phyloP scores from a whole-genome alignment of 2,888 invertebrate genomes.

The Amphiduros pacificus region DNA sequence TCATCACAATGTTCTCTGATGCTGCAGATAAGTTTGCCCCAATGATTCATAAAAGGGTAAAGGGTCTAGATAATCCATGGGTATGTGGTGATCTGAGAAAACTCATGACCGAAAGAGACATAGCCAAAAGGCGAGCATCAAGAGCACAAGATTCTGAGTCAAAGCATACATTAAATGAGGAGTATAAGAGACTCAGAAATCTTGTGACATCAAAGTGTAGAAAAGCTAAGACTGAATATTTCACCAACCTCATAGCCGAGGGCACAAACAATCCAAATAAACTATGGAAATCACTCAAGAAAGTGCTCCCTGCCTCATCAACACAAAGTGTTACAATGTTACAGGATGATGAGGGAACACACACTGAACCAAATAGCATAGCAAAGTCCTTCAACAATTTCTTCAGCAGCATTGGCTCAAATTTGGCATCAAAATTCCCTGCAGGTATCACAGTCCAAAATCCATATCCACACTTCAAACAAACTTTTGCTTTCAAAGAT shows the following conservation, averaged over 20 bases:
- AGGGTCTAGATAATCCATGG: constrained; percentile 3
- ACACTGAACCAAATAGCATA: not conserved
- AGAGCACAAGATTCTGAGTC: not conserved
- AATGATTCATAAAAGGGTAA: constrained; percentile 1
- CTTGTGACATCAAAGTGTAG: not conserved
- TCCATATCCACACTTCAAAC: not conserved
- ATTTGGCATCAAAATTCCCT: not conserved
- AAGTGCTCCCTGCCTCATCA: not conserved
- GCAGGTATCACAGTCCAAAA: not conserved
- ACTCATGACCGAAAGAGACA: not conserved
- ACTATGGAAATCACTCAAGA: not conserved
- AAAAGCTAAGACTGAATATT: not conserved
- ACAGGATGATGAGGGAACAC: not conserved
- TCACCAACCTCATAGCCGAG: not conserved
- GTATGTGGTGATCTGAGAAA: not conserved
- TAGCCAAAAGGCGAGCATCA: not conserved
- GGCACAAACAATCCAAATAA: not conserved
- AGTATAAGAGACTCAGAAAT: not conserved
- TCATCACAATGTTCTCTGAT: not conserved
- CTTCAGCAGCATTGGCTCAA: not conserved
- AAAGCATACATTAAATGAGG: too few relatives aligned
- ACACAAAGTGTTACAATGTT: not conserved
- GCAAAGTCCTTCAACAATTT: not conserved
- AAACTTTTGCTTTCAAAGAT: not conserved
- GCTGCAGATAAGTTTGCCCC: not conserved